Conservation (phyloP, 1,140 invertebrate species). For the Eulimnadia texana region DNA sequence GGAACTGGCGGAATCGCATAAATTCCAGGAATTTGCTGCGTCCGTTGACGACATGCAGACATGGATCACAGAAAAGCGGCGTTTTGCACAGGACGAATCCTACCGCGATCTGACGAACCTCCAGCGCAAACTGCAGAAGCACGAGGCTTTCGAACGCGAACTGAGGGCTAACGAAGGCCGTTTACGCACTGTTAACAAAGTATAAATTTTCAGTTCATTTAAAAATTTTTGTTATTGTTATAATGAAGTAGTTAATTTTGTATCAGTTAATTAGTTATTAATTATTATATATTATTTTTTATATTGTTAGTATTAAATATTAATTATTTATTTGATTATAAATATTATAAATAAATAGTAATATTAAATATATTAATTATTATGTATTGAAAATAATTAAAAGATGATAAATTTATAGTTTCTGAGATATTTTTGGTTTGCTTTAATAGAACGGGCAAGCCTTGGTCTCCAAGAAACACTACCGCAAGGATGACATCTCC, state of each 20-base stretch:
- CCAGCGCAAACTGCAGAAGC: constrained; percentile 87
- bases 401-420: no score
- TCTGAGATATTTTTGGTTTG: neutral
- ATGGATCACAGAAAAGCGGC: constrained; percentile 87
- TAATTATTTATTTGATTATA: no score
- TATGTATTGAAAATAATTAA: no score
- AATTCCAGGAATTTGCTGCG: constrained; percentile 72
- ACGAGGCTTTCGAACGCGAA: constrained; percentile 94
- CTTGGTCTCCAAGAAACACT: constrained; percentile 52
- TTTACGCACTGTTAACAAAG: constrained; percentile 65
- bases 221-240: neutral
- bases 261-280: no score
- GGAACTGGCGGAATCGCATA: constrained; percentile 56
- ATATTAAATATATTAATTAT: no score
- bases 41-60: constrained; percentile 71
- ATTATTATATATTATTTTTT: no score
- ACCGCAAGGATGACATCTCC: constrained; percentile 48
- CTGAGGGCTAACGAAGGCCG: constrained; percentile 80
- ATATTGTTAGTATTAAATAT: no score
- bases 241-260: constrained; percentile 1
- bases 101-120: constrained; percentile 83
- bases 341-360: no score
- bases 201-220: constrained; percentile 28
- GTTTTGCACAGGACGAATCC: constrained; percentile 79
- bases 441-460: constrained; percentile 40